Percentiles rank a stretch among this genome's conserved stretches.
phyloP scores from a whole-genome alignment of 1,140 invertebrate genomes.

The Diachasma alloeum region DNA sequence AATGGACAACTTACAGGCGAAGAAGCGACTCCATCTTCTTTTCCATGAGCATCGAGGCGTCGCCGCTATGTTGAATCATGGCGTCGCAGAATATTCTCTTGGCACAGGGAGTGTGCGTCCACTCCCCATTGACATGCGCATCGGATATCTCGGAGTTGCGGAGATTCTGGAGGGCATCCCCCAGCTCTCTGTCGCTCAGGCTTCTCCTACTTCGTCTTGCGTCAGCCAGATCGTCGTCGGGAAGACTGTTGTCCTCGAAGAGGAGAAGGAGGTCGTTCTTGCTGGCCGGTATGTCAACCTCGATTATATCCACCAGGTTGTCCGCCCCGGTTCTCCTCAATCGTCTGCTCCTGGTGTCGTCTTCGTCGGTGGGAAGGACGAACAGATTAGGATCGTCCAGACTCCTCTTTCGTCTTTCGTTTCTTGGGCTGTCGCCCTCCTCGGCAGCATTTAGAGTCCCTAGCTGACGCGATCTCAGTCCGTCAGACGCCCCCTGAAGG shows the following conservation, averaged over 20 bases:
- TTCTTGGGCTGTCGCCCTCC: background rate
- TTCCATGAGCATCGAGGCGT: conserved; percentile 76
- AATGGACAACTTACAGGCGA: conserved; percentile 70
- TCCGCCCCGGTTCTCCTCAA: conserved; percentile 49
- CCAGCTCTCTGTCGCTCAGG: conserved; percentile 51
- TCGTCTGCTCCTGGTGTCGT: conserved; percentile 21
- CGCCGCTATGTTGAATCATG: conserved; percentile 71
- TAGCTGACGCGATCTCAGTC: background rate
- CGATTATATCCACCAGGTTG: conserved; percentile 53
- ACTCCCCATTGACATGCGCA: conserved; percentile 65
- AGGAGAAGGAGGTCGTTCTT: conserved; percentile 37
- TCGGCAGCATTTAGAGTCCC: no score
- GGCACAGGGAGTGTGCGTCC: conserved; percentile 78
- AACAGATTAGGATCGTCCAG: conserved; percentile 35
- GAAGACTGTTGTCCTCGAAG: conserved; percentile 22
- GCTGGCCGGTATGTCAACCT: conserved; percentile 47
- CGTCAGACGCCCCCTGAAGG: conserved; percentile 43
- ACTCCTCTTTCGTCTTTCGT: conserved; percentile 37
- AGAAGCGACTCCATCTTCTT: conserved; percentile 78
- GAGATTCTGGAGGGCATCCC: conserved; percentile 67
- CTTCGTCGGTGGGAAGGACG: conserved; percentile 22
- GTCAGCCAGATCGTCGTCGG: background rate
- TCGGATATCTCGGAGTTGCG: conserved; percentile 59
- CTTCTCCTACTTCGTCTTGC: conserved; percentile 42
- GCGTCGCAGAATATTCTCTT: conserved; percentile 80